phyloP scores from a whole-genome alignment of 1,140 invertebrate genomes.

The Aphidius gifuensis region DNA sequence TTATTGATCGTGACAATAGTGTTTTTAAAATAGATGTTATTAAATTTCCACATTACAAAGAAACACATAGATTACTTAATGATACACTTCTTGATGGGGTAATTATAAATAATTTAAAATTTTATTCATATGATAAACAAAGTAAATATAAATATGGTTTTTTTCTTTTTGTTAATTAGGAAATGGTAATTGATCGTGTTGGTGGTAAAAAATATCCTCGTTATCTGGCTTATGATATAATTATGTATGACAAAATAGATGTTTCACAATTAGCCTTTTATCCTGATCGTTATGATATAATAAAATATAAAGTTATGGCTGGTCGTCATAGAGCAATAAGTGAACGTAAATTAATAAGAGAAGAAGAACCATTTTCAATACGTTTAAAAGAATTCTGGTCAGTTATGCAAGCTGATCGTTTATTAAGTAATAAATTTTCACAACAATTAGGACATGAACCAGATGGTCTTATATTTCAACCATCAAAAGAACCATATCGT shows the following conservation, averaged over 20 bases:
- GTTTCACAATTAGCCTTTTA: conserved; percentile 76
- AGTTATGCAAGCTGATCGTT: too few relatives aligned
- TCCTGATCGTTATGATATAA: conserved; percentile 70
- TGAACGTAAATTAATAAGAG: too few relatives aligned
- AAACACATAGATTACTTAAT: conserved; percentile 67
- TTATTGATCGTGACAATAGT: conserved; percentile 93
- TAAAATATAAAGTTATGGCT: too few relatives aligned
- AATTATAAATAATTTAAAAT: conserved; percentile 38
- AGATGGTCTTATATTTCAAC: too few relatives aligned
- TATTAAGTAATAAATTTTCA: too few relatives aligned
- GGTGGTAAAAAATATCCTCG: conserved; percentile 73
- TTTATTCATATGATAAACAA: too few relatives aligned
- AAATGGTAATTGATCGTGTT: conserved; percentile 86
- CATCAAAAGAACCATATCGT: too few relatives aligned
- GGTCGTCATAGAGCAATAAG: too few relatives aligned
- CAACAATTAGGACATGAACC: too few relatives aligned
- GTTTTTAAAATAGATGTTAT: conserved; percentile 85
- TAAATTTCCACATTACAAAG: conserved; percentile 74
- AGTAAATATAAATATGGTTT: too few relatives aligned
- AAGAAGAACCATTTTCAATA: too few relatives aligned
- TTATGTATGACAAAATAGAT: conserved; percentile 78
- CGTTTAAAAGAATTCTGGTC: too few relatives aligned
- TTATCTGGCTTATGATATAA: conserved; percentile 94
- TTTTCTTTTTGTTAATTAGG: conserved; percentile 55
- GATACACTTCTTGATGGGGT: conserved; percentile 95